These are phyloP conservation scores for Drosophila sproati DNA, from an alignment of 1,140 invertebrate species.

Conservation along the genomic window DNA sequence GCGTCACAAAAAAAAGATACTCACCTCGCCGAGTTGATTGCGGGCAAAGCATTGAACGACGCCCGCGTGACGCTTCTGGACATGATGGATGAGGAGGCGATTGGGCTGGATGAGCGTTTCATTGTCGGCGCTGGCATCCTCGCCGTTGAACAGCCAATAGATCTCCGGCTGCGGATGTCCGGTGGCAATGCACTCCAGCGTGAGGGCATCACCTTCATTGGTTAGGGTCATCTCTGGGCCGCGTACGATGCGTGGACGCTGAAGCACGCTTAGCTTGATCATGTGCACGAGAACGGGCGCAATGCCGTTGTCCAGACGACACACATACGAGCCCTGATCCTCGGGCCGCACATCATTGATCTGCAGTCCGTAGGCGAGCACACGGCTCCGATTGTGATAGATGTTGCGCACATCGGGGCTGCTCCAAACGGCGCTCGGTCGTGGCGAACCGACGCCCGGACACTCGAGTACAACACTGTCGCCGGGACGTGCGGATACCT, in stretches of 20 bases:
- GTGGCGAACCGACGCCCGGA: slow-evolving; percentile 87
- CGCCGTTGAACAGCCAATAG: slow-evolving; percentile 94
- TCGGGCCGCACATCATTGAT: slow-evolving; percentile 87
- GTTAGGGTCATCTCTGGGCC: slow-evolving; percentile 87
- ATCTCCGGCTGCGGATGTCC: slow-evolving; percentile 90
- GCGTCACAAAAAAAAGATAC: neutral
- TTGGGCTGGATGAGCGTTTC: slow-evolving; percentile 85
- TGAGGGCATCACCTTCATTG: slow-evolving; percentile 88
- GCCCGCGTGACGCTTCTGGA: slow-evolving; percentile 88
- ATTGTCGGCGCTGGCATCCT: slow-evolving; percentile 86
- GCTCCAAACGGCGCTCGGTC: slow-evolving; percentile 87
- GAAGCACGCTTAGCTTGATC: slow-evolving; percentile 86
- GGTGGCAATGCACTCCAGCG: slow-evolving; percentile 88
- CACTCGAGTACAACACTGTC: slow-evolving; percentile 88
- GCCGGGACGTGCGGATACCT: slow-evolving; percentile 84
- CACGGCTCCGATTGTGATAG: slow-evolving; percentile 74
- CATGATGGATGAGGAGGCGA: slow-evolving; percentile 87
- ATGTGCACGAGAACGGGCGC: slow-evolving; percentile 84
- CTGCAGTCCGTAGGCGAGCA: slow-evolving; percentile 87
- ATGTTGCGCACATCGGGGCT: slow-evolving; percentile 85
- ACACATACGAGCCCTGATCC: slow-evolving; percentile 90
- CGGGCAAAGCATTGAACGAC: slow-evolving; percentile 95
- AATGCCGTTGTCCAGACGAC: slow-evolving; percentile 85
- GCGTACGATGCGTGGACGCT: slow-evolving; percentile 87
- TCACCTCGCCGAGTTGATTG: slow-evolving; percentile 91